phyloP scores from a whole-genome alignment of 2,797 vertebrate species.

The Propithecus deckenii region DNA sequence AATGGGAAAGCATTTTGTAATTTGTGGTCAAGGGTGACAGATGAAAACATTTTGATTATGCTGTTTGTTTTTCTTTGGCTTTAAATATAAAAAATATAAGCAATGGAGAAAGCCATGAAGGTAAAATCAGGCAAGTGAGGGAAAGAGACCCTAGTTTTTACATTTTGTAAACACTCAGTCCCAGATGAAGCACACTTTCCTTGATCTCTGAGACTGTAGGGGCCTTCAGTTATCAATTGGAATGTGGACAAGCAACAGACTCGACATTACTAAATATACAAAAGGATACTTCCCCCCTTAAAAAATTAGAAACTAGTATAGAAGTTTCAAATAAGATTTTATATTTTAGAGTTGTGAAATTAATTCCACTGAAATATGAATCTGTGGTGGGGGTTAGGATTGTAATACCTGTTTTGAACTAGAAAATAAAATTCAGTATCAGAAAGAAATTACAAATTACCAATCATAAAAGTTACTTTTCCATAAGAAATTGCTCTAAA shows the following conservation, averaged over 20 bases:
- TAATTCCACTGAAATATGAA: not conserved
- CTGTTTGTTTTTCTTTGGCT: not conserved
- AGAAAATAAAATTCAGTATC: not conserved
- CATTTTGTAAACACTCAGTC: not conserved
- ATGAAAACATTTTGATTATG: not conserved
- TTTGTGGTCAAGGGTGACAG: not conserved
- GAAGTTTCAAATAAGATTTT: not conserved
- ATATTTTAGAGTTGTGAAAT: not conserved
- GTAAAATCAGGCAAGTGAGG: not conserved
- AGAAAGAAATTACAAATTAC: not conserved
- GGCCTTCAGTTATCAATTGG: conserved; percentile 26
- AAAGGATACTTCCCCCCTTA: not conserved
- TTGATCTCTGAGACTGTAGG: not conserved
- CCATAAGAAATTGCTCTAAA: not conserved
- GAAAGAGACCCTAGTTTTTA: not conserved
- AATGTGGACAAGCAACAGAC: conserved; percentile 32
- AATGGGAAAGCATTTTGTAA: not conserved
- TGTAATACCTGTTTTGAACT: not conserved
- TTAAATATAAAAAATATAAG: not conserved
- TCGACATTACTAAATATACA: conserved; percentile 13
- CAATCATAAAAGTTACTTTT: not conserved
- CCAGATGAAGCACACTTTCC: not conserved
- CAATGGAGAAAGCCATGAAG: not conserved
- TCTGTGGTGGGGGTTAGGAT: not conserved
- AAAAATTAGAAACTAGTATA: not conserved